Conservation (phyloP, 1,140 invertebrate genomes). For the Pristionchus pacificus region DNA sequence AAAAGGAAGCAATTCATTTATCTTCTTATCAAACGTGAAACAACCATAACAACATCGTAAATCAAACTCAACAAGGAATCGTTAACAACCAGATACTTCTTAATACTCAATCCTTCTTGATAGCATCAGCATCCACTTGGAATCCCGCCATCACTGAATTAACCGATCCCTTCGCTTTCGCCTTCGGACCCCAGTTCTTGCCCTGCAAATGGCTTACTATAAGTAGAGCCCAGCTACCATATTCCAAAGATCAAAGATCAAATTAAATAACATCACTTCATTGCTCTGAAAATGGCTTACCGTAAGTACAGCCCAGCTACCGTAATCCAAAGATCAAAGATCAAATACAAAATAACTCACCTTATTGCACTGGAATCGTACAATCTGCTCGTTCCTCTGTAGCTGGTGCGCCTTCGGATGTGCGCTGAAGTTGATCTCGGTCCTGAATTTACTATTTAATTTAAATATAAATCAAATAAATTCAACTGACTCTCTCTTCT, state of each 20-base stretch:
- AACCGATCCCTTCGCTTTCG: constrained; percentile 55
- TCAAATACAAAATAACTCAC: background rate
- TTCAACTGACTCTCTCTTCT: constrained; percentile 8
- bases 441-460: no score
- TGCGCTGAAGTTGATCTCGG: constrained; percentile 39
- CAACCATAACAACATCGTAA: no score
- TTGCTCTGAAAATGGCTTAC: constrained; percentile 38
- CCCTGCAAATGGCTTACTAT: constrained; percentile 24
- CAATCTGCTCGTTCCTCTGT: constrained; percentile 38
- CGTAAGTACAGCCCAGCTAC: background rate
- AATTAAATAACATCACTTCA: no score
- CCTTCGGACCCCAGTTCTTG: constrained; percentile 57
- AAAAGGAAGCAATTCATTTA: no score
- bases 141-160: constrained; percentile 47
- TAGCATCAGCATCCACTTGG: constrained; percentile 10
- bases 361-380: constrained; percentile 52
- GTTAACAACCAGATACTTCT: no score
- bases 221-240: background rate
- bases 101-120: constrained; percentile 4
- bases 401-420: constrained; percentile 39
- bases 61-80: no score
- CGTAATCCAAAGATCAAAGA: background rate
- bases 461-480: no score
- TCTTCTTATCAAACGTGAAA: no score
- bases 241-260: background rate